Evolutionary conservation across 2,888 invertebrate genomes (phyloP).

Genomic region (Euclidia mi): DNA sequence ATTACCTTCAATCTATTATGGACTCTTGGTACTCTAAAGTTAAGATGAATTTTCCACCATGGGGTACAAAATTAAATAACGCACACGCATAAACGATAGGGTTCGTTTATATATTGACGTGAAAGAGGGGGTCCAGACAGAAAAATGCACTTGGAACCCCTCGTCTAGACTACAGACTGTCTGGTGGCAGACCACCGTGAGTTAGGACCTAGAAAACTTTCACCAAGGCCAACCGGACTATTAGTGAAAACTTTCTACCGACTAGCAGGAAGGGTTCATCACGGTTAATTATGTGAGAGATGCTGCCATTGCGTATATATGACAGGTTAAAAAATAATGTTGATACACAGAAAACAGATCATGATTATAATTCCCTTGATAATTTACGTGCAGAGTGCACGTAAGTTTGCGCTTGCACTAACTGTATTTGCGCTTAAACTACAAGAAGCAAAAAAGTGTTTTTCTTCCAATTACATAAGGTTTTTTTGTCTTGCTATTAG

Average conservation of each 20-base stretch:
- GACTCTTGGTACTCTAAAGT: slow-evolving; percentile 24
- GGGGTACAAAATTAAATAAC: slow-evolving; percentile 76
- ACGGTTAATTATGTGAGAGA: too few relatives aligned
- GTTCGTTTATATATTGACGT: slow-evolving; percentile 63
- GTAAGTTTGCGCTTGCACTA: too few relatives aligned
- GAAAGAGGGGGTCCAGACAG: slow-evolving; percentile 85
- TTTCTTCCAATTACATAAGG: too few relatives aligned
- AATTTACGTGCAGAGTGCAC: too few relatives aligned
- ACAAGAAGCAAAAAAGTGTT: too few relatives aligned
- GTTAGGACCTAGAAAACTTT: slow-evolving; percentile 64
- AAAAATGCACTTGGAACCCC: slow-evolving; percentile 88
- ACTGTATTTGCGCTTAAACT: too few relatives aligned
- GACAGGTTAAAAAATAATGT: too few relatives aligned
- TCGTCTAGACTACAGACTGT: slow-evolving; percentile 85
- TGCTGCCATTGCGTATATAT: too few relatives aligned
- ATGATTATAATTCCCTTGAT: too few relatives aligned
- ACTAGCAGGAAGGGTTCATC: too few relatives aligned
- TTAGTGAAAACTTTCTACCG: neutral
- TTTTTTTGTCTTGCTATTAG: too few relatives aligned
- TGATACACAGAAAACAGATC: too few relatives aligned
- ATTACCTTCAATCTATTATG: slow-evolving; percentile 26
- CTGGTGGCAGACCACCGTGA: slow-evolving; percentile 64
- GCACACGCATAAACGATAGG: slow-evolving; percentile 79
- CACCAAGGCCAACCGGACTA: slow-evolving; percentile 58
- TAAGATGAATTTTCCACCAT: slow-evolving; percentile 16